Conservation (phyloP, 2,113 vertebrate species). For the Cygnus buccinator region DNA sequence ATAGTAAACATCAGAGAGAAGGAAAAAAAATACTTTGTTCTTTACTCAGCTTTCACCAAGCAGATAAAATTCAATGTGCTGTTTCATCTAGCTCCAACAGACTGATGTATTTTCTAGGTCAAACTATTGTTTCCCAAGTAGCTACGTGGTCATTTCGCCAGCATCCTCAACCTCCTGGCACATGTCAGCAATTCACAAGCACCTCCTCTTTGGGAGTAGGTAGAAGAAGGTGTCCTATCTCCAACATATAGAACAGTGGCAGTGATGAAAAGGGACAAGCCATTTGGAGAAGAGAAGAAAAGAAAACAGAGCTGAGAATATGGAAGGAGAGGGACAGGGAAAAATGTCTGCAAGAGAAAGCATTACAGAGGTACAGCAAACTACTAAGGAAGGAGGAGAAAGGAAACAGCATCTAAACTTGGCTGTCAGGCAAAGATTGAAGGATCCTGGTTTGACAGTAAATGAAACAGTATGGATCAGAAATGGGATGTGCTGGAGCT, state of each 20-base stretch:
- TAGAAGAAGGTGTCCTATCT: neutral
- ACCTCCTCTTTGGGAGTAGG: neutral
- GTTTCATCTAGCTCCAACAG: neutral
- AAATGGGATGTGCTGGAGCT: neutral
- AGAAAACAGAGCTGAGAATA: neutral
- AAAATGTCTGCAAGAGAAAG: neutral
- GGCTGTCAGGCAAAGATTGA: neutral
- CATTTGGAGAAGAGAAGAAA: neutral
- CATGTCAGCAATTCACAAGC: neutral
- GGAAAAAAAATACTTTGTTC: neutral
- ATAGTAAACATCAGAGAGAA: neutral
- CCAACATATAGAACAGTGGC: neutral
- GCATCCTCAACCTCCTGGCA: neutral
- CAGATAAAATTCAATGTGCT: neutral
- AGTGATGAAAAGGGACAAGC: neutral
- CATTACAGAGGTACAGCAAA: neutral
- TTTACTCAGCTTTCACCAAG: neutral
- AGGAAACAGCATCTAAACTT: neutral
- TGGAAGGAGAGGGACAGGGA: neutral
- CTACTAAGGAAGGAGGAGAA: rapidly evolving
- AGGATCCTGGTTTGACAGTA: neutral
- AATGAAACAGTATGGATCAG: neutral
- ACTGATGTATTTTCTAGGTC: neutral
- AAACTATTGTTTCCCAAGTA: neutral
- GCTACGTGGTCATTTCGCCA: neutral